Evolutionary conservation across 37 sponge, comb jelly and placozoan genomes (phyloP), one percentile per base, ranked within the genome.

Genomic region (Theonella swinhoei): DNA sequence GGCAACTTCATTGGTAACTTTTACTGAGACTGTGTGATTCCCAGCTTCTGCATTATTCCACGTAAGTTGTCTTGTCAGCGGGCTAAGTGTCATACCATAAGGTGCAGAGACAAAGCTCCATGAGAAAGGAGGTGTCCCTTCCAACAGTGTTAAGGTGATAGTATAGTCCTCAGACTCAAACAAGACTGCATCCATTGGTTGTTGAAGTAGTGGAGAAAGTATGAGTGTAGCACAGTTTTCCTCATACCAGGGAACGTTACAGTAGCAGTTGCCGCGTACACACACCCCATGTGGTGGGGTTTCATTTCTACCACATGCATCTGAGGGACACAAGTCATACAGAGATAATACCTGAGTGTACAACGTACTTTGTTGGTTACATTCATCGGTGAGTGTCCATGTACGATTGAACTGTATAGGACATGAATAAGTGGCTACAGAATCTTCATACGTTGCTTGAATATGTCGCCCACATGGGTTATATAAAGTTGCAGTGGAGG

Each of bases 291-390:
- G 30, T 8, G 81, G 81, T 22, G 54, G 17, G 36, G 36, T 70
- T 58, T 80, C 81, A 80, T 80, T 80, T 47, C 71, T 68, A 37
- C 81, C 71, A 69, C 81, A 80, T 24, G 81, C 71, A 70, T 80
- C 11, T 1, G 71, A 36, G 43, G 81, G 81, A 39, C 81, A 80
- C 7, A 70, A 8, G 26, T 80, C 81, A 47, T 70, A 80, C 25
- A 80, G 42, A 43, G 1, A 4, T 20, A 80, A 70, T 17, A 38
- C 35, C 61, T 80, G 81, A 4, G 2, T 8, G 30, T 54, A 14
- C 17, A 59, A 35, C 42, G 71, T 32, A 47, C 20, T 43, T 9
- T 29, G 29, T 3, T 31, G n/a, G 40, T 61, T 42, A n/a, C n/a
- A n/a, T n/a, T n/a, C 39, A 29, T 23, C 22, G 20, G 3, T 19